Evolutionary conservation across 2,113 vertebrate genomes (phyloP).

Genomic region (Harpagus bidentatus): DNA sequence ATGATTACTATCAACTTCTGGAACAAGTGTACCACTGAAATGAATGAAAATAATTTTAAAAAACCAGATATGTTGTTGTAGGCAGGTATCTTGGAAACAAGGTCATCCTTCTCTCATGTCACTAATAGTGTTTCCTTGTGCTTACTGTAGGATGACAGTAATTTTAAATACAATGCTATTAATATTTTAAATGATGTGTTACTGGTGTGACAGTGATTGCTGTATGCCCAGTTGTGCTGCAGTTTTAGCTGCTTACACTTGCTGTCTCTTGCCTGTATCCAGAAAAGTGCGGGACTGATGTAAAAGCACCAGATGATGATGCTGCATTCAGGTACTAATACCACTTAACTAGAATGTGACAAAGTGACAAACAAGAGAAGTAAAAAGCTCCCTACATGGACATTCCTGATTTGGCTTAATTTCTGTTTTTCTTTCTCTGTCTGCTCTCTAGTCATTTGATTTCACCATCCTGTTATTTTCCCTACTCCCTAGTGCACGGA

Average conservation of each 20-base stretch:
- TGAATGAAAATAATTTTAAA: background rate
- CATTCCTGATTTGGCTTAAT: background rate
- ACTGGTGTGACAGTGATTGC: background rate
- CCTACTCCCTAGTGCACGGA: no score
- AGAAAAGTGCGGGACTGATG: background rate
- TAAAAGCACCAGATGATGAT: background rate
- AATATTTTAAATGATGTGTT: background rate
- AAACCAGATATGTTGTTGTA: background rate
- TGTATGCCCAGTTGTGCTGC: background rate
- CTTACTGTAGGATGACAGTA: background rate
- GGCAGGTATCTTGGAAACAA: background rate
- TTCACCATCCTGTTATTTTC: background rate
- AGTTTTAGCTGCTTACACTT: background rate
- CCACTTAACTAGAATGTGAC: background rate
- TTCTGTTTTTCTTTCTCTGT: background rate
- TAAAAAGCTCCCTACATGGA: background rate
- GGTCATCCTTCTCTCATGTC: background rate
- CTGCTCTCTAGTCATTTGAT: background rate
- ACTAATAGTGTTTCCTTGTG: background rate
- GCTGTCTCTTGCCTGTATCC: background rate
- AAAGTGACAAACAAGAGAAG: background rate
- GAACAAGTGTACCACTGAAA: background rate
- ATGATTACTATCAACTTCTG: background rate
- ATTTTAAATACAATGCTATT: background rate
- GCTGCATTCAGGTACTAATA: rapidly evolving